Evolutionary conservation across 2,888 invertebrate species (phyloP), one percentile per base, ranked within the genome.

Genomic region (Netelia fuscicornis): DNA sequence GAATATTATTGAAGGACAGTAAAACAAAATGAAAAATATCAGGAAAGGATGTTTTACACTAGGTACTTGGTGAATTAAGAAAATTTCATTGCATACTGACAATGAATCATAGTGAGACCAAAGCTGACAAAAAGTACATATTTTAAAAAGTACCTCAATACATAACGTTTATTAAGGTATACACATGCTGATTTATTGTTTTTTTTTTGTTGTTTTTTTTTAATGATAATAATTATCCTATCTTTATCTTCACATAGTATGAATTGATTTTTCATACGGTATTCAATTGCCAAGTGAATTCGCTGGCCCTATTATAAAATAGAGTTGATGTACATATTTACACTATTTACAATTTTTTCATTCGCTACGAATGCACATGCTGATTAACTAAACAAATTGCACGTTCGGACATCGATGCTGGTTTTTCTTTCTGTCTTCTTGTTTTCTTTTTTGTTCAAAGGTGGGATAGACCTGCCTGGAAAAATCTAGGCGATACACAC

Each of bases 81-180:
- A 48, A 48, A 13, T 13, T 48, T 10, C 10, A 48, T 48, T 13
- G 48, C 48, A 48, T 1, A 48, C 2, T 48, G 48, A 37, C 37
- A 77, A 42, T n/a, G 52, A 72, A 52, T 48, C 48, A 62, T 8
- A 42, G 56, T 11, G 20, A 20, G n/a, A 52, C 77, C 79, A 74
- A 72, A 74, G 79, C 78, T 74, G 81, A 82, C 81, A 86, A 84
- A 86, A 89, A 91, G 89, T 91, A 89, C 89, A 89, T 91, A 91
- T 92, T 93, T 93, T 92, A 92, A 93, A 93, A 93, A 93, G 93
- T 93, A 93, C 93, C 92, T 93, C 93, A 93, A 93, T 93, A 93
- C 92, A 93, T 92, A 93, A 93, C 90, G 93, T 93, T 93, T 92
- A 93, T 93, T 93, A 93, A 92, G 93, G 93, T 92, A 90, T 93